Percentiles rank a stretch among this genome's conserved stretches.
Conservation (phyloP, 92 coral and sea anemone genomes). For the Porites lobata region DNA sequence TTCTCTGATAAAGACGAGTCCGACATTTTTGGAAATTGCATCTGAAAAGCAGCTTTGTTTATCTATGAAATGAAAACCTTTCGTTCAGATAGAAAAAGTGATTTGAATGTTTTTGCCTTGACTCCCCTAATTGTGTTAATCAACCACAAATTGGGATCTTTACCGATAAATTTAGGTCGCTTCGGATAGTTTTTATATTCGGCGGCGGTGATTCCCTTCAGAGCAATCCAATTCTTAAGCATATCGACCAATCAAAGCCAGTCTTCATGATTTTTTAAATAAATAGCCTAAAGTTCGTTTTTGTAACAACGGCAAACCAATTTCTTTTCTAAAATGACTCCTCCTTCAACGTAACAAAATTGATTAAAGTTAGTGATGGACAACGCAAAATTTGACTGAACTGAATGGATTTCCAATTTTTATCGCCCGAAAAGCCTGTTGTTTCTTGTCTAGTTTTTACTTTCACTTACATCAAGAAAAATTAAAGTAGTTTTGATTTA, state of each 20-base stretch:
- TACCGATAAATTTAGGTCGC: slow-evolving; percentile 26
- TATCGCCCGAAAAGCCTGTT: background rate
- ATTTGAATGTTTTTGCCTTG: slow-evolving; percentile 28
- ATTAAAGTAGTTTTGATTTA: too few species aligned
- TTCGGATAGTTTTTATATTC: slow-evolving; percentile 1
- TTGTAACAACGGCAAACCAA: slow-evolving; percentile 11
- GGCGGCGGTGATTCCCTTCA: background rate
- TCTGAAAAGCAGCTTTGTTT: background rate
- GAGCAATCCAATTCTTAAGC: background rate
- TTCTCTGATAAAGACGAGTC: background rate
- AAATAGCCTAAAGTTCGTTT: background rate
- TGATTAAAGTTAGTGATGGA: background rate
- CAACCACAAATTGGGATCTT: slow-evolving; percentile 37
- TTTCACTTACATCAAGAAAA: background rate
- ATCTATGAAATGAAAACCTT: background rate
- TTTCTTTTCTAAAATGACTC: slow-evolving; percentile 10
- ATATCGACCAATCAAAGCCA: slow-evolving; percentile 5
- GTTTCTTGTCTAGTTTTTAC: background rate
- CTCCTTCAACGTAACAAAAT: slow-evolving; percentile 23
- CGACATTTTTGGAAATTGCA: background rate
- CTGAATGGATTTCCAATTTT: background rate
- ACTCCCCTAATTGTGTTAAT: slow-evolving; percentile 38
- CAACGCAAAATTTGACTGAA: background rate
- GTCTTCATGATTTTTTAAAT: slow-evolving; percentile 4
- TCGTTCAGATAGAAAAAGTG: background rate